A percentile compares a stretch with the other conserved stretches of the same genome.
Evolutionary conservation across 2,113 vertebrate species (phyloP).

Genomic region (Speoplatyrhinus poulsoni): DNA sequence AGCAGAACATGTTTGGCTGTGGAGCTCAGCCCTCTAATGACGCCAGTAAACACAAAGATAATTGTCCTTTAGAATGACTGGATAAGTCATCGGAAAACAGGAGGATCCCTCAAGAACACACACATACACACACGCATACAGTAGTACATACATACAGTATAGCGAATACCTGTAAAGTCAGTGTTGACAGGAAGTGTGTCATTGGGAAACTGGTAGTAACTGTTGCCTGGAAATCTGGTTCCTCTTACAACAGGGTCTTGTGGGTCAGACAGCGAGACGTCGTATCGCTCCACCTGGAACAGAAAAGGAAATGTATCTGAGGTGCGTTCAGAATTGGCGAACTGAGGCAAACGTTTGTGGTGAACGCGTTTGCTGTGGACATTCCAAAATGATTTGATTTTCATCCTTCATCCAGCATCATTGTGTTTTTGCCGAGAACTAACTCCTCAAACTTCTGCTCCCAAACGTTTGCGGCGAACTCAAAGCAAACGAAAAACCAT

Average conservation of each 20-base stretch:
- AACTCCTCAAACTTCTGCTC: too few relatives aligned
- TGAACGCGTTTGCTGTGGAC: too few relatives aligned
- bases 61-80: conserved; percentile 80
- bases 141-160: background rate
- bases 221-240: conserved; percentile 82
- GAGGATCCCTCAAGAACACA: conserved; percentile 18
- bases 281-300: conserved; percentile 81
- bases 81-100: conserved; percentile 68
- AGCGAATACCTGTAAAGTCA: conserved; percentile 87
- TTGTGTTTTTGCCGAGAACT: too few relatives aligned
- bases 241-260: conserved; percentile 74
- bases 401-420: too few relatives aligned
- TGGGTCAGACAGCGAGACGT: conserved; percentile 79
- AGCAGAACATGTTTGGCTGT: conserved; percentile 82
- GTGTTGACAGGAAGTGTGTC: conserved; percentile 79
- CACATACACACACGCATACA: conserved; percentile 13
- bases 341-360: too few relatives aligned
- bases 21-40: conserved; percentile 79
- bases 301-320: background rate
- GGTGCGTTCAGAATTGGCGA: too few relatives aligned
- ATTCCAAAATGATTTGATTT: too few relatives aligned
- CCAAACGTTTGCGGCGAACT: too few relatives aligned
- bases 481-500: too few relatives aligned
- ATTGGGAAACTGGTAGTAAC: conserved; percentile 83
- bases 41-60: conserved; percentile 80